Conservation (phyloP, 64 coral and sea anemone genomes). For the Stichodactyla helianthus region DNA sequence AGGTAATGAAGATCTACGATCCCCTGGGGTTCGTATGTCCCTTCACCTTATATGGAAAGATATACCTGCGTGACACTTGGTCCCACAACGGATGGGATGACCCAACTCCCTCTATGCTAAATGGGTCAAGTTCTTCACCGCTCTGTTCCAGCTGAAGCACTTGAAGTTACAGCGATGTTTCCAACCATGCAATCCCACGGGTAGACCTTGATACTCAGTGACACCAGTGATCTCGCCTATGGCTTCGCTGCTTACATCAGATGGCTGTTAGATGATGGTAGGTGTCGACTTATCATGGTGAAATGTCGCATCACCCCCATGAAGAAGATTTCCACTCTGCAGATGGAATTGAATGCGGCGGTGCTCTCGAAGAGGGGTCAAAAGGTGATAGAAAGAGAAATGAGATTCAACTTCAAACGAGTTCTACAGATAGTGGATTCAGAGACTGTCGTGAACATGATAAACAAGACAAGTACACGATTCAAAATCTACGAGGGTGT, state of each 20-base stretch:
- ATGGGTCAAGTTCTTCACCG: slow-evolving; percentile 28
- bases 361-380: slow-evolving; percentile 57
- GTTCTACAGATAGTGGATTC: slow-evolving; percentile 54
- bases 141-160: slow-evolving; percentile 20
- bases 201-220: slow-evolving; percentile 17
- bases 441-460: slow-evolving; percentile 42
- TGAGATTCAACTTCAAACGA: slow-evolving; percentile 28
- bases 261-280: slow-evolving; percentile 40
- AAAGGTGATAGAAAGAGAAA: slow-evolving; percentile 60
- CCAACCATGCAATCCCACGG: not conserved
- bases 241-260: slow-evolving; percentile 42
- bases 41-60: slow-evolving; percentile 51
- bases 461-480: slow-evolving; percentile 43
- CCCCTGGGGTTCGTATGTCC: slow-evolving; percentile 73
- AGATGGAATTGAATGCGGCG: slow-evolving; percentile 57
- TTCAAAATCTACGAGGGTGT: slow-evolving; percentile 33
- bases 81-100: slow-evolving; percentile 50
- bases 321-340: slow-evolving; percentile 59
- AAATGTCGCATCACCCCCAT: slow-evolving; percentile 54
- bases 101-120: slow-evolving; percentile 14
- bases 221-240: slow-evolving; percentile 45
- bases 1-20: slow-evolving; percentile 81
- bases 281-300: slow-evolving; percentile 64
- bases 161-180: slow-evolving; percentile 17
- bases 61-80: slow-evolving; percentile 65